Percentiles rank a stretch among this genome's conserved stretches.
Conservation (phyloP, 2,797 vertebrate genomes). For the Anguilla marmorata region DNA sequence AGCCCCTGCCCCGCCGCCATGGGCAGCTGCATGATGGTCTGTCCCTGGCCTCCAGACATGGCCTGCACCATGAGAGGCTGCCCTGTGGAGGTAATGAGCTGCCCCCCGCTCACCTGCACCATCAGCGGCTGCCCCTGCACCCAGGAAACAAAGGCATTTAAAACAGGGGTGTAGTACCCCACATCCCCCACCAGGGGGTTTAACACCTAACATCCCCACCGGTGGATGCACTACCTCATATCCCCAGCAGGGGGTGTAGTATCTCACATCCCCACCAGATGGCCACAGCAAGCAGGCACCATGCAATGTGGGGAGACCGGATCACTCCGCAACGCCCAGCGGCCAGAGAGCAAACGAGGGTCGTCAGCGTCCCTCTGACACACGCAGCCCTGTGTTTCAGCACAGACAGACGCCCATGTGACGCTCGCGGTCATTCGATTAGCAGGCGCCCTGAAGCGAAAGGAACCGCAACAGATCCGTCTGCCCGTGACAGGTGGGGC, state of each 20-base stretch:
- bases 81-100: constrained; percentile 96
- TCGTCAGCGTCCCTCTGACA: not conserved
- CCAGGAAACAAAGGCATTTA: constrained; percentile 46
- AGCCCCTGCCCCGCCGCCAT: constrained; percentile 93
- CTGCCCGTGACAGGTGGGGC: not conserved
- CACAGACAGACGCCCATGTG: not conserved
- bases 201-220: too few species aligned
- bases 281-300: not conserved
- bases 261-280: not conserved
- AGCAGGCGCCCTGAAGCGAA: not conserved
- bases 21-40: constrained; percentile 98
- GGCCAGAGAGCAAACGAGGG: too few species aligned
- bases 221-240: not conserved
- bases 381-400: not conserved
- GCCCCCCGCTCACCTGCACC: constrained; percentile 98
- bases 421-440: not conserved
- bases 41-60: constrained; percentile 92
- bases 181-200: not conserved
- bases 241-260: too few species aligned
- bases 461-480: too few species aligned
- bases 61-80: constrained; percentile 99
- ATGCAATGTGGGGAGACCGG: not conserved
- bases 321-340: not conserved
- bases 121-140: constrained; percentile 97
- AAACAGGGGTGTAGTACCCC: not conserved